These are phyloP conservation scores for Diabrotica undecimpunctata DNA, from an alignment of 1,140 invertebrate species.

Conservation along the genomic window DNA sequence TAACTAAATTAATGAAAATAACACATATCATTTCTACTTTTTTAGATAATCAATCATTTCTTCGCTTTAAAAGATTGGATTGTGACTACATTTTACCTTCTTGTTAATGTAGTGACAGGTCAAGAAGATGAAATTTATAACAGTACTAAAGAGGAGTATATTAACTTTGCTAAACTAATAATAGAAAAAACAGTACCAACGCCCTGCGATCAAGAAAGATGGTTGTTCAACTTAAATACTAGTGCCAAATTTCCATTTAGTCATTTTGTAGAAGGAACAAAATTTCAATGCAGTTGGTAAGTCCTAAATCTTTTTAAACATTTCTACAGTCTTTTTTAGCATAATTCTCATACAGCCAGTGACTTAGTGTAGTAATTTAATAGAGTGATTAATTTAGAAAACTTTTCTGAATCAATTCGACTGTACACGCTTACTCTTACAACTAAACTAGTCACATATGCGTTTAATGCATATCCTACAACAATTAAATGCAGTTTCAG, in stretches of 20 bases:
- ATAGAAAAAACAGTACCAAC: slow-evolving; percentile 61
- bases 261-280: slow-evolving; percentile 27
- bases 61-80: slow-evolving; percentile 26
- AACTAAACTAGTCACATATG: no score
- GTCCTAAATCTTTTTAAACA: background rate
- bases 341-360: no score
- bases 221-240: slow-evolving; percentile 46
- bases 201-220: slow-evolving; percentile 70
- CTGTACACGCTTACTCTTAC: no score
- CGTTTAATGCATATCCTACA: no score
- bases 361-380: no score
- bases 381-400: no score
- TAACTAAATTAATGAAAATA: no score
- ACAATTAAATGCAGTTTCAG: no score
- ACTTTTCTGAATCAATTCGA: no score
- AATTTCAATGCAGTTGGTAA: slow-evolving; percentile 37
- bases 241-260: slow-evolving; percentile 20
- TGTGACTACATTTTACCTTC: slow-evolving; percentile 24
- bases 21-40: background rate
- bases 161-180: slow-evolving; percentile 42
- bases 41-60: slow-evolving; percentile 30
- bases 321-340: no score
- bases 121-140: slow-evolving; percentile 22
- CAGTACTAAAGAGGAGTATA: slow-evolving; percentile 34
- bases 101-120: slow-evolving; percentile 19